phyloP scores from a whole-genome alignment of 2,113 vertebrate genomes.

The Channa argus region DNA sequence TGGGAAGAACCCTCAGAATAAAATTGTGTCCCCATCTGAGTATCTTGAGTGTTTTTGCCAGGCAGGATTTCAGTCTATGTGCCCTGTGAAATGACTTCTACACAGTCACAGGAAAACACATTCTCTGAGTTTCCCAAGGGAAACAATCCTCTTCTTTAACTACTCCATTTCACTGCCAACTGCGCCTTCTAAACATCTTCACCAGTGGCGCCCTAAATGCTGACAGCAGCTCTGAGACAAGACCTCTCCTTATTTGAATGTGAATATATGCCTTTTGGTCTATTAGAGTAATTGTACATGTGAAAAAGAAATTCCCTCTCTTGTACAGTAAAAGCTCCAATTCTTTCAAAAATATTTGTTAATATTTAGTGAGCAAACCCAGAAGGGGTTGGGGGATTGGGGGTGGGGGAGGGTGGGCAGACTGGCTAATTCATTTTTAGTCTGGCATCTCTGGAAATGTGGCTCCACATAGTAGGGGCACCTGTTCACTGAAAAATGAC shows the following conservation, averaged over 20 bases:
- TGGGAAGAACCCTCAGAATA: slow-evolving; percentile 1
- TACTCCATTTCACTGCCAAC: slow-evolving; percentile 41
- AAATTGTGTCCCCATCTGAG: slow-evolving; percentile 18
- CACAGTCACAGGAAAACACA: slow-evolving; percentile 35
- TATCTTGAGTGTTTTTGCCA: slow-evolving; percentile 26
- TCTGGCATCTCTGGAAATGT: slow-evolving; percentile 8
- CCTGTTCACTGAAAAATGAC: slow-evolving; percentile 41
- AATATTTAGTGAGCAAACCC: slow-evolving; percentile 40
- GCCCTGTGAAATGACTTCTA: slow-evolving; percentile 44
- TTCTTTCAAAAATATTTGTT: slow-evolving; percentile 39
- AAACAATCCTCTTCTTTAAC: slow-evolving; percentile 40
- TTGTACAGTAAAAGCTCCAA: background rate
- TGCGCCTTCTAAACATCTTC: slow-evolving; percentile 36
- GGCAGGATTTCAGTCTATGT: slow-evolving; percentile 32
- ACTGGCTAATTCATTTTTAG: slow-evolving; percentile 35
- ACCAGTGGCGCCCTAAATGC: slow-evolving; percentile 35
- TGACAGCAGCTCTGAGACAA: slow-evolving; percentile 33
- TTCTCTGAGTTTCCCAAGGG: slow-evolving; percentile 27
- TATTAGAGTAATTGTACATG: slow-evolving; percentile 8
- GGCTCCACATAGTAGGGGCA: slow-evolving; percentile 11
- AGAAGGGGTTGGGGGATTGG: slow-evolving; percentile 3
- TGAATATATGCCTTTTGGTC: slow-evolving; percentile 22
- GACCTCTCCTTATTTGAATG: background rate
- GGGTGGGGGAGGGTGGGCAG: background rate
- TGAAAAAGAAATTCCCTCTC: slow-evolving; percentile 9